phyloP scores from a whole-genome alignment of 2,888 invertebrate species.

The Silvanus unidentatus region DNA sequence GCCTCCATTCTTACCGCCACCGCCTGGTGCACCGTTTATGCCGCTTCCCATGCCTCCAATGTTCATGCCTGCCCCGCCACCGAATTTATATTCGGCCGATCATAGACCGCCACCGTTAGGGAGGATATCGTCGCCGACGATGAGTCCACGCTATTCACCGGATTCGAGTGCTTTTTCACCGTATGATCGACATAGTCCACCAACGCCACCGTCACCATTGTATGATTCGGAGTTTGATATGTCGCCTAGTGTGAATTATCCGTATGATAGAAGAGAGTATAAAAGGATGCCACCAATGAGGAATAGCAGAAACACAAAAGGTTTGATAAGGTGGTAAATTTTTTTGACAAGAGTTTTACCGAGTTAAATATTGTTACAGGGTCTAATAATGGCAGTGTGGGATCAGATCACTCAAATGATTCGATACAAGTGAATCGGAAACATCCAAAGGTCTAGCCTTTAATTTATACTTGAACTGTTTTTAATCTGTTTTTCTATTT shows the following conservation, averaged over 20 bases:
- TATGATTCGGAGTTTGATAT: constrained; percentile 63
- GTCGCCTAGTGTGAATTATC: constrained; percentile 52
- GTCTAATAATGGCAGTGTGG: constrained; percentile 51
- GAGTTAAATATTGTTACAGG: constrained; percentile 26
- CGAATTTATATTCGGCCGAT: no score
- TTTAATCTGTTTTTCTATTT: no score
- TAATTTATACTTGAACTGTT: background rate
- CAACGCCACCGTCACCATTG: constrained; percentile 54
- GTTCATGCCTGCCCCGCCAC: constrained; percentile 49
- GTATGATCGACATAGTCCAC: constrained; percentile 59
- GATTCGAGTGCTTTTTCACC: constrained; percentile 42
- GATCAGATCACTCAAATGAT: constrained; percentile 58
- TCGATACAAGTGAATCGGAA: constrained; percentile 45
- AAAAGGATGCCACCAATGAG: constrained; percentile 33
- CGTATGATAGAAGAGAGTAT: constrained; percentile 40
- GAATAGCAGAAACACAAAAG: constrained; percentile 36
- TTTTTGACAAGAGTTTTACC: background rate
- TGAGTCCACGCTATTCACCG: constrained; percentile 51
- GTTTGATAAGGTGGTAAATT: constrained; percentile 17
- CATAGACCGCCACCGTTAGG: constrained; percentile 53
- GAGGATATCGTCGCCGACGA: constrained; percentile 50
- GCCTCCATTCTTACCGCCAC: constrained; percentile 58
- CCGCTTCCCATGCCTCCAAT: constrained; percentile 46
- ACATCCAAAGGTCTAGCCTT: constrained; percentile 34
- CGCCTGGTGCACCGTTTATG: constrained; percentile 61